These are phyloP conservation scores for Mayetiola destructor DNA, from an alignment of 2,888 invertebrate species.

Conservation along the genomic window DNA sequence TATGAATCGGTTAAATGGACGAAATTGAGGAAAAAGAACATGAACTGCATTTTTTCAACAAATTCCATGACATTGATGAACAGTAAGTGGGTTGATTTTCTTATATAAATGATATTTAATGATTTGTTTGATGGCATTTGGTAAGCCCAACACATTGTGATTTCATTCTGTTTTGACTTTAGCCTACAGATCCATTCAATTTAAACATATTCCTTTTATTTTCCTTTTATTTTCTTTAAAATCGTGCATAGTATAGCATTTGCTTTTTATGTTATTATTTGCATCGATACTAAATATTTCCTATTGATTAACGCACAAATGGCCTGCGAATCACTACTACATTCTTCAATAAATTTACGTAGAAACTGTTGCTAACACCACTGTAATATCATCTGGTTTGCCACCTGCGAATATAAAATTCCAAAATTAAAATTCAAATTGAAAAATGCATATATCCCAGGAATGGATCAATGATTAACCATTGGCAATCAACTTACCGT, in stretches of 20 bases:
- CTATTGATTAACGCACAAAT: constrained; percentile 4
- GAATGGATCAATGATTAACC: neutral
- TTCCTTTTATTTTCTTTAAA: neutral
- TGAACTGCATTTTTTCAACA: too few relatives aligned
- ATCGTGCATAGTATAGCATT: neutral
- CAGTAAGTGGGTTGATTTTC: too few relatives aligned
- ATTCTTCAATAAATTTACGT: constrained; percentile 47
- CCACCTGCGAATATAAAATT: constrained; percentile 57
- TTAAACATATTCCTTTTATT: neutral
- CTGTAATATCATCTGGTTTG: constrained; percentile 97
- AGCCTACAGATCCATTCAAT: neutral
- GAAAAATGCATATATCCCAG: neutral
- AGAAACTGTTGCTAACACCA: constrained; percentile 86
- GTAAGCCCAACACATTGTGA: neutral
- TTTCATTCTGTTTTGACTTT: neutral
- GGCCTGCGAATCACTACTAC: neutral
- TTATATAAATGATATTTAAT: neutral
- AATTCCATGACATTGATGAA: too few relatives aligned
- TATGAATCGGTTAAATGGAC: neutral
- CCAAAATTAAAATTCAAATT: neutral
- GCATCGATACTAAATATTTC: neutral
- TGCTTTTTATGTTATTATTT: neutral
- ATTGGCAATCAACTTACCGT: constrained; percentile 53
- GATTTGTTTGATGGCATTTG: neutral
- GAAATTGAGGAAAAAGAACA: too few relatives aligned